phyloP scores from a whole-genome alignment of 2,113 vertebrate species.

The Pygoscelis adeliae region DNA sequence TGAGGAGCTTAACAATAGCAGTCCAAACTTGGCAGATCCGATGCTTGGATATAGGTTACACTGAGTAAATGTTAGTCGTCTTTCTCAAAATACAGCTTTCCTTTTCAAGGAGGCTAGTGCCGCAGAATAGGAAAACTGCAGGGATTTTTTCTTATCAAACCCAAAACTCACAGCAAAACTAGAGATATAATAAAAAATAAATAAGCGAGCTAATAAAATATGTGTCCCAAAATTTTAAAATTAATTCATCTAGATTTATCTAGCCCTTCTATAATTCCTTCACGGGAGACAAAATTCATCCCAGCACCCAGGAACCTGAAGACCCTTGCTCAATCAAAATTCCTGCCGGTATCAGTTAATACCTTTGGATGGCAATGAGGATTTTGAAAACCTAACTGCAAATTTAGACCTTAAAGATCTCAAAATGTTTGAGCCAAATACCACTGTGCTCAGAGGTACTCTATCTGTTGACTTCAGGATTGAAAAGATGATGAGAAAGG shows the following conservation, averaged over 20 bases:
- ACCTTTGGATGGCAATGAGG: background rate
- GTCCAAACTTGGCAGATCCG: background rate
- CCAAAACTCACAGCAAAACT: background rate
- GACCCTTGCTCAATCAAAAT: background rate
- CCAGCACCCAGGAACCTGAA: background rate
- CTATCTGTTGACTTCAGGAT: slow-evolving; percentile 13
- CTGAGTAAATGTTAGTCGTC: slow-evolving; percentile 44
- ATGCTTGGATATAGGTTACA: slow-evolving; percentile 9
- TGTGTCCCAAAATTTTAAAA: background rate
- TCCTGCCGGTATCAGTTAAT: background rate
- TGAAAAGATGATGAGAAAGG: slow-evolving; percentile 25
- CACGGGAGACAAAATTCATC: background rate
- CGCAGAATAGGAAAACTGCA: background rate
- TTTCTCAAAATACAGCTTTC: slow-evolving; percentile 22
- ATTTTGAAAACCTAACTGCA: background rate
- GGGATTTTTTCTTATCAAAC: background rate
- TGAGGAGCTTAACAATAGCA: slow-evolving; percentile 19
- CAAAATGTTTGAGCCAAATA: background rate
- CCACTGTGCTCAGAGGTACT: background rate
- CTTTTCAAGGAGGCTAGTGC: background rate
- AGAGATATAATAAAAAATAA: background rate
- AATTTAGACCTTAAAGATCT: slow-evolving; percentile 4
- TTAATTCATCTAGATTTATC: background rate
- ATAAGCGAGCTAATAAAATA: background rate
- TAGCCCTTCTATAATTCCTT: background rate